A percentile compares a stretch with the other conserved stretches of the same genome.
Conservation (phyloP, 2,888 invertebrate species). For the Ferrisia virgata region DNA sequence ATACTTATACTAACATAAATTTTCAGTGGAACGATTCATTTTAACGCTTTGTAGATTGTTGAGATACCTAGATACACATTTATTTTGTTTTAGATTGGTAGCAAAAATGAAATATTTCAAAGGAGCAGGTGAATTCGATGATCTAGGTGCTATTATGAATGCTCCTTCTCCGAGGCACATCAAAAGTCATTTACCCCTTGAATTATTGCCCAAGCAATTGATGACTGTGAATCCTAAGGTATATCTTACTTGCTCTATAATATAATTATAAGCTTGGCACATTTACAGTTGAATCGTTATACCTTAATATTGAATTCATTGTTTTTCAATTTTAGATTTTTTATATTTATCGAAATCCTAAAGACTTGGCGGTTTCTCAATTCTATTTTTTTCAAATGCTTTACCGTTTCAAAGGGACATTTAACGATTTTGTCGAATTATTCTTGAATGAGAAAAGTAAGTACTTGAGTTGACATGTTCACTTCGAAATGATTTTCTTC, state of each 20-base stretch:
- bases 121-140: neutral
- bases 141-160: neutral
- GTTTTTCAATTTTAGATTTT: neutral
- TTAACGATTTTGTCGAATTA: neutral
- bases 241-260: neutral
- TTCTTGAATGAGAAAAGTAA: neutral
- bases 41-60: neutral
- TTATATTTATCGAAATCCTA: neutral
- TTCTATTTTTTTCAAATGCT: neutral
- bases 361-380: neutral
- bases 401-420: neutral
- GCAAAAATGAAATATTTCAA: neutral
- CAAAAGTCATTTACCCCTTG: neutral
- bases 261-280: too few relatives aligned
- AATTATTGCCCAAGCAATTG: neutral
- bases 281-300: too few relatives aligned
- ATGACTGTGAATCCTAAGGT: neutral
- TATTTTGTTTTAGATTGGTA: neutral
- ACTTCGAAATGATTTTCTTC: too few relatives aligned
- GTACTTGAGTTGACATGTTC: neutral
- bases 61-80: neutral
- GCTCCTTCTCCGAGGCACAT: neutral
- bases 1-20: neutral
- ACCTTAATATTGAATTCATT: too few relatives aligned
- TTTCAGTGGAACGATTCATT: too few relatives aligned